Percentiles rank a stretch among this genome's conserved stretches.
These are phyloP conservation scores for Philereme transversata DNA, from an alignment of 2,888 invertebrate genomes.

Conservation along the genomic window DNA sequence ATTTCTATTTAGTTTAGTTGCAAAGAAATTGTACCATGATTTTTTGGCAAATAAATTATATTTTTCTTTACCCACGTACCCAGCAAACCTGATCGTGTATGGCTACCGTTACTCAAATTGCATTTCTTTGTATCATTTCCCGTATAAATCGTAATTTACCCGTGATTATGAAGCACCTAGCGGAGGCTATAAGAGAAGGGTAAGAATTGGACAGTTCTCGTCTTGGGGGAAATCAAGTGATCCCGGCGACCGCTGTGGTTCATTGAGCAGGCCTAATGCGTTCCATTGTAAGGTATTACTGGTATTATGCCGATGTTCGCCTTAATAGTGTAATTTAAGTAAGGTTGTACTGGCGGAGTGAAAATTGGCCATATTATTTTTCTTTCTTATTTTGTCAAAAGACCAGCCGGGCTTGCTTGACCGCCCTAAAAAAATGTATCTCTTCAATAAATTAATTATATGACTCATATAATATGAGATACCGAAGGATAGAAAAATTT, in stretches of 20 bases:
- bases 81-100: too few relatives aligned
- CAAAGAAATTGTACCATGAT: too few relatives aligned
- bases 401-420: not conserved
- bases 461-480: too few relatives aligned
- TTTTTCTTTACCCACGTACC: too few relatives aligned
- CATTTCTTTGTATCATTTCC: too few relatives aligned
- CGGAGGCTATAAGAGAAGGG: conserved; percentile 35
- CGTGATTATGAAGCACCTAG: conserved; percentile 20
- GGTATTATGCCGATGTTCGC: conserved; percentile 55
- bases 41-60: too few relatives aligned
- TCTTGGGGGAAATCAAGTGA: conserved; percentile 64
- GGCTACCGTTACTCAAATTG: too few relatives aligned
- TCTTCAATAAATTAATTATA: too few relatives aligned
- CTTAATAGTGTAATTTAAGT: conserved; percentile 60
- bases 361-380: conserved; percentile 22
- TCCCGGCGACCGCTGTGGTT: conserved; percentile 43
- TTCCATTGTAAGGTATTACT: conserved; percentile 59
- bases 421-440: too few relatives aligned
- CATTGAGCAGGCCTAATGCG: conserved; percentile 53
- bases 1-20: too few relatives aligned
- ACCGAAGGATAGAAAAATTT: too few relatives aligned
- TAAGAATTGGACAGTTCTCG: conserved; percentile 40
- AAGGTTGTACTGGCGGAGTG: conserved; percentile 45
- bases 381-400: not conserved
- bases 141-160: conserved; percentile 22